phyloP scores from a whole-genome alignment of 2,113 vertebrate genomes.

The Symphodus melops region DNA sequence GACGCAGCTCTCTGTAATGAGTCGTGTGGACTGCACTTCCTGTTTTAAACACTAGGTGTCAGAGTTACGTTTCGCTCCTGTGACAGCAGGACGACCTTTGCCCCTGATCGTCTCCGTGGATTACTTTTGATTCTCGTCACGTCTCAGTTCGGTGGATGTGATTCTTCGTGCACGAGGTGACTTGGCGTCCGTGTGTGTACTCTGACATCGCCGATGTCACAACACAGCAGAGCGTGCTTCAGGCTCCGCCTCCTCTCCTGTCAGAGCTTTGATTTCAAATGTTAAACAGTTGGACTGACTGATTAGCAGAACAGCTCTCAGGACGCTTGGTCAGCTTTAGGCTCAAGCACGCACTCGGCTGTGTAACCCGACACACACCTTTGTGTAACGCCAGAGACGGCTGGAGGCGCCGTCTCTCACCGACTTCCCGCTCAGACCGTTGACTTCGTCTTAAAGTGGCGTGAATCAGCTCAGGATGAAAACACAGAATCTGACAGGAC shows the following conservation, averaged over 20 bases:
- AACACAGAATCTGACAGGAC: slow-evolving; percentile 3
- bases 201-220: slow-evolving; percentile 10
- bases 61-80: no score
- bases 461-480: slow-evolving; percentile 18
- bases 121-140: background rate
- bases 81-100: no score
- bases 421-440: background rate
- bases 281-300: background rate
- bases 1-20: no score
- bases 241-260: background rate
- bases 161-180: background rate
- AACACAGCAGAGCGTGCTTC: background rate
- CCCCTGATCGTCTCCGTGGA: background rate
- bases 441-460: background rate
- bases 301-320: background rate
- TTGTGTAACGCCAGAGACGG: background rate
- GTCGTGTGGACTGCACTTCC: no score
- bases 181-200: background rate
- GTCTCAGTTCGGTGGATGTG: no score
- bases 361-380: slow-evolving; percentile 22
- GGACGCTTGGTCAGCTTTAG: background rate
- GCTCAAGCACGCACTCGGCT: no score
- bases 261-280: slow-evolving; percentile 10
- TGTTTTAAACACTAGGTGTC: no score
- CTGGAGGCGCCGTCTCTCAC: background rate